Conservation (phyloP, 2,888 invertebrate genomes). For the Stramonita haemastoma region DNA sequence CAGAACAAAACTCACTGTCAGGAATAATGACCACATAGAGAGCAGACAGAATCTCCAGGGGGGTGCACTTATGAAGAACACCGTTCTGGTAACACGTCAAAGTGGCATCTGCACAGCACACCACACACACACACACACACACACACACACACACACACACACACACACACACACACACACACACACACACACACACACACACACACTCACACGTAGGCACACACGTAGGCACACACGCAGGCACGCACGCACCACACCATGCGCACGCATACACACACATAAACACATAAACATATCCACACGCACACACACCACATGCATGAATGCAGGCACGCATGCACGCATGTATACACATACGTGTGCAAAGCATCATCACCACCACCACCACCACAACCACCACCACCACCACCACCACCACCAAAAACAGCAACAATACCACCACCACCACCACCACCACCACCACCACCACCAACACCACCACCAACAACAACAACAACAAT, state of each 20-base stretch:
- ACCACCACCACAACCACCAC: too few relatives aligned
- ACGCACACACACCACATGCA: not conserved
- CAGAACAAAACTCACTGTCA: constrained; percentile 10
- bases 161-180: not conserved
- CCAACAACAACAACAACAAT: too few relatives aligned
- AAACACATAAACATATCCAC: too few relatives aligned
- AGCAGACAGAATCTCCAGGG: constrained; percentile 36
- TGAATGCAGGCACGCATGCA: not conserved
- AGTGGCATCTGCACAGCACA: constrained; percentile 13
- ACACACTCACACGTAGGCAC: too few relatives aligned
- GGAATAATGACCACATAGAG: constrained; percentile 30
- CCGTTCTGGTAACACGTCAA: constrained; percentile 37
- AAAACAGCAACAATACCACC: too few relatives aligned
- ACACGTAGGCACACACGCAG: too few relatives aligned
- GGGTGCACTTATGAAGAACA: constrained; percentile 20
- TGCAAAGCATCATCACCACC: too few relatives aligned
- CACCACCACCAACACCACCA: too few relatives aligned
- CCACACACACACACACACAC: not conserved
- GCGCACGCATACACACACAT: not conserved
- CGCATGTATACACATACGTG: not conserved
- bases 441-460: too few relatives aligned
- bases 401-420: too few relatives aligned
- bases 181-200: not conserved
- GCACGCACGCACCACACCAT: too few relatives aligned
- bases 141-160: not conserved